These are phyloP conservation scores for Beroe forskalii DNA, from an alignment of 37 sponge, comb jelly and placozoan genomes.

Conservation along the genomic window DNA sequence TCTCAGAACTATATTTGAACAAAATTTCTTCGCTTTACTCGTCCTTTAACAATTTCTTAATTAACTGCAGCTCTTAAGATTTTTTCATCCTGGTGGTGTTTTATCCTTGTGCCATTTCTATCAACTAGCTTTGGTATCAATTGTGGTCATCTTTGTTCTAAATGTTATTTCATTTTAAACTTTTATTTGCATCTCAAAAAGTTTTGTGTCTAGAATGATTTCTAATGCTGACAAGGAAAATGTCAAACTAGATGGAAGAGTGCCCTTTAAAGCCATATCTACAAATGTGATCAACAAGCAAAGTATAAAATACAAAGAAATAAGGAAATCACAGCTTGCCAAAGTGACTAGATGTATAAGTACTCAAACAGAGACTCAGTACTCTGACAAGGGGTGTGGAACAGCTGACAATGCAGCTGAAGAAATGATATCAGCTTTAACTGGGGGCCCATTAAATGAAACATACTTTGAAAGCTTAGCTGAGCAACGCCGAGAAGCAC, in stretches of 20 bases:
- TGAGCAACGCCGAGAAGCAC: constrained; percentile 39
- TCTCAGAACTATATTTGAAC: too few relatives aligned
- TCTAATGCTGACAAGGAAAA: constrained; percentile 29
- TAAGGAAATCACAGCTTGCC: neutral
- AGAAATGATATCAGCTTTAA: constrained; percentile 33
- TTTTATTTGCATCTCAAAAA: too few relatives aligned
- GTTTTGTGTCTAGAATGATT: neutral
- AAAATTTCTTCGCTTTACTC: too few relatives aligned
- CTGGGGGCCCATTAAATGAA: constrained; percentile 59
- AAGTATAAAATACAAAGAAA: neutral
- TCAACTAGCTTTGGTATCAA: too few relatives aligned
- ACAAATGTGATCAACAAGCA: neutral
- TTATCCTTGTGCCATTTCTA: too few relatives aligned
- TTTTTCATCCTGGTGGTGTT: too few relatives aligned
- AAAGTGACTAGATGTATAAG: neutral
- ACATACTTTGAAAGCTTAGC: constrained; percentile 56
- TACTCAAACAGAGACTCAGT: constrained; percentile 39
- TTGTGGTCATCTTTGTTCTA: too few relatives aligned
- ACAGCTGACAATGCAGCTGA: constrained; percentile 54
- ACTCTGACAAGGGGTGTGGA: constrained; percentile 21
- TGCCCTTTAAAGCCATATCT: neutral
- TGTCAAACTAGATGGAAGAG: neutral
- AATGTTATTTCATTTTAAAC: too few relatives aligned
- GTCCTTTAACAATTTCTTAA: too few relatives aligned
- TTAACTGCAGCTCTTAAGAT: too few relatives aligned